Conservation (phyloP, 2,797 vertebrate genomes). For the Coregonus sp. region DNA sequence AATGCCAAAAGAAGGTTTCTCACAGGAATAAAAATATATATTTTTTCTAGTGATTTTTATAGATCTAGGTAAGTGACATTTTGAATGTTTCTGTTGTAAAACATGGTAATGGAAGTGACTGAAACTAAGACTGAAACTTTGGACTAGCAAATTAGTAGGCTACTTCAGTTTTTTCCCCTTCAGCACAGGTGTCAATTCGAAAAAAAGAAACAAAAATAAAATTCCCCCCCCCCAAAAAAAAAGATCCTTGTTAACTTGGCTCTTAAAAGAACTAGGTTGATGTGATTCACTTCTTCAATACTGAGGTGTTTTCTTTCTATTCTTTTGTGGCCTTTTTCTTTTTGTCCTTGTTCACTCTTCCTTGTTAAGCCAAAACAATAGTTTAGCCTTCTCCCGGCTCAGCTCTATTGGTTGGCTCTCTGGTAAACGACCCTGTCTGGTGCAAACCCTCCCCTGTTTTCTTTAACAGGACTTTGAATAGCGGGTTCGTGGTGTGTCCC, state of each 20-base stretch:
- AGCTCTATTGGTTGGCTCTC: constrained; percentile 77
- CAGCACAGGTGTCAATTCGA: constrained; percentile 47
- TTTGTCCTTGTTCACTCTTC: constrained; percentile 81
- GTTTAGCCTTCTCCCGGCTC: constrained; percentile 78
- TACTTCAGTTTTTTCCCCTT: not conserved
- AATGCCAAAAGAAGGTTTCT: constrained; percentile 43
- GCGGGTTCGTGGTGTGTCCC: constrained; percentile 73
- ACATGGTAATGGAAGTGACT: not conserved
- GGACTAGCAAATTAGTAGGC: not conserved
- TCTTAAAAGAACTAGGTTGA: constrained; percentile 60
- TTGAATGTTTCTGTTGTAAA: not conserved
- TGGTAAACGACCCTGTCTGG: constrained; percentile 79
- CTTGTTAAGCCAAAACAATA: constrained; percentile 82
- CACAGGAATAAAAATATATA: constrained; percentile 44
- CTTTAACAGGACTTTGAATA: constrained; percentile 76
- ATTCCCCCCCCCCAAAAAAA: not conserved
- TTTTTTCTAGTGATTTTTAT: constrained; percentile 53
- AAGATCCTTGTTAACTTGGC: constrained; percentile 28
- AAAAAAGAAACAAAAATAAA: not conserved
- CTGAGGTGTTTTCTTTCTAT: constrained; percentile 72
- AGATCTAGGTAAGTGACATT: constrained; percentile 69
- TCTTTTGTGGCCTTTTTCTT: constrained; percentile 69
- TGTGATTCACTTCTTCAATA: constrained; percentile 65
- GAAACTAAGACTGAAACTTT: not conserved
- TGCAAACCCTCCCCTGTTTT: constrained; percentile 68